Percentiles rank a stretch among this genome's conserved stretches.
Evolutionary conservation across 2,797 vertebrate genomes (phyloP).

Genomic region (Staurois parvus): DNA sequence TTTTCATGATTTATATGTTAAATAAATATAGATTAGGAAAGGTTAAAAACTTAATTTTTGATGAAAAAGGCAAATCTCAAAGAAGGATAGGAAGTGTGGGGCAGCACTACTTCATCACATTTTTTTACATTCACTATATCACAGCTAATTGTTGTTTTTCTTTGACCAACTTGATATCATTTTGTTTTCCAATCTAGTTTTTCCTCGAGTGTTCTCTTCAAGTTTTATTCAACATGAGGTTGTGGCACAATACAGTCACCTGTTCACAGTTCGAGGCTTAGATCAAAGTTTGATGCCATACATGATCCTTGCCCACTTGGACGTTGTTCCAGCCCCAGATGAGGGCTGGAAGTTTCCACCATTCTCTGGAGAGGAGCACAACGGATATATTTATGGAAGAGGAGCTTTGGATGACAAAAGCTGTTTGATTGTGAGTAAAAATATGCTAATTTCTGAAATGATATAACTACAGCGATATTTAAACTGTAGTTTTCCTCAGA

Average conservation of each 20-base stretch:
- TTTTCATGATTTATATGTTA: too few relatives aligned
- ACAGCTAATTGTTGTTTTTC: not conserved
- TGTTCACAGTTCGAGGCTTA: conserved; percentile 85
- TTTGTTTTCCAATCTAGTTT: conserved; percentile 75
- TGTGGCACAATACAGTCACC: conserved; percentile 88
- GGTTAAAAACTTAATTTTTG: too few relatives aligned
- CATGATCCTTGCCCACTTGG: conserved; percentile 92
- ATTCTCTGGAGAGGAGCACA: conserved; percentile 87
- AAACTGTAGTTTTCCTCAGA: too few relatives aligned
- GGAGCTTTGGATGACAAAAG: conserved; percentile 93
- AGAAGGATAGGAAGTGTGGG: not conserved
- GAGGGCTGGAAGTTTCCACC: conserved; percentile 92
- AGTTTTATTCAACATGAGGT: conserved; percentile 86
- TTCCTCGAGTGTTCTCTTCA: conserved; percentile 89
- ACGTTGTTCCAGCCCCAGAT: conserved; percentile 90
- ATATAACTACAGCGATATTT: too few relatives aligned
- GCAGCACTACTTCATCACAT: not conserved
- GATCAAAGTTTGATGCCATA: conserved; percentile 83
- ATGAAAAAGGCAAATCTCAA: too few relatives aligned
- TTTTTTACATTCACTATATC: too few relatives aligned
- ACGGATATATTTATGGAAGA: conserved; percentile 93
- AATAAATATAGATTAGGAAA: too few relatives aligned
- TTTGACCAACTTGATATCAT: not conserved
- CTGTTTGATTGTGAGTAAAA: conserved; percentile 81
- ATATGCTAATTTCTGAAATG: too few relatives aligned